Base-by-base conservation (phyloP, 2,888 invertebrate genomes). In the Spilarctia lutea region DNA sequence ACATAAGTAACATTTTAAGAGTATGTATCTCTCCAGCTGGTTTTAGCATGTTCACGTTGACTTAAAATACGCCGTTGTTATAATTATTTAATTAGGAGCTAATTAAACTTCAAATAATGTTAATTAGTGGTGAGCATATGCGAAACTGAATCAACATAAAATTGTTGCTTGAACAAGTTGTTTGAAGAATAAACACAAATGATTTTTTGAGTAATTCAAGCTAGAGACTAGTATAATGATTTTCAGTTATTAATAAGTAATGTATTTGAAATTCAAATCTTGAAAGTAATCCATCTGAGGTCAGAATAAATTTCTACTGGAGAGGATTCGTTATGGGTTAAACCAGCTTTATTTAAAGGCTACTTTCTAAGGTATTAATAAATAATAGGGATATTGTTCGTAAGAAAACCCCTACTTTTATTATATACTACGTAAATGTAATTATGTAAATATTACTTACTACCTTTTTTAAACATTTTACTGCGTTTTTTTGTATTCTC, bases 21-120 rank as follows among this genome's bases (percentile, higher is more conserved):
- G 68, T 0, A 6, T 8, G 52, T 52, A 3, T 52, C 7, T 52
- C 52, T 52, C 52, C 52, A 10, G 27, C 70, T 24, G 75, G 71
- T 2, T 68, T 66, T n/a, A 60, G 79, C 39, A 24, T 39, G 60
- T 85, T 82, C 87, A 81, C 83, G 86, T 79, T 78, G 71, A 71
- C 75, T 73, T 72, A 71, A 77, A 80, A 81, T 81, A 77, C 81
- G 83, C 84, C 85, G 79, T 86, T 80, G 85, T 86, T 83, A 79
- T 72, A 79, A 83, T 83, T 81, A 83, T 83, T 83, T 83, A 90
- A 88, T 85, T 85, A 85, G 76, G 81, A 84, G 79, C 81, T 81
- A 86, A 87, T 86, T 86, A 80, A 82, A 80, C 18, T 85, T 81
- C 79, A 75, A 85, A 84, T 75, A 74, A 75, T 78, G 78, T 74